Evolutionary conservation across 2,797 vertebrate genomes (phyloP).

Genomic region (Pseudocheirus occidentalis): DNA sequence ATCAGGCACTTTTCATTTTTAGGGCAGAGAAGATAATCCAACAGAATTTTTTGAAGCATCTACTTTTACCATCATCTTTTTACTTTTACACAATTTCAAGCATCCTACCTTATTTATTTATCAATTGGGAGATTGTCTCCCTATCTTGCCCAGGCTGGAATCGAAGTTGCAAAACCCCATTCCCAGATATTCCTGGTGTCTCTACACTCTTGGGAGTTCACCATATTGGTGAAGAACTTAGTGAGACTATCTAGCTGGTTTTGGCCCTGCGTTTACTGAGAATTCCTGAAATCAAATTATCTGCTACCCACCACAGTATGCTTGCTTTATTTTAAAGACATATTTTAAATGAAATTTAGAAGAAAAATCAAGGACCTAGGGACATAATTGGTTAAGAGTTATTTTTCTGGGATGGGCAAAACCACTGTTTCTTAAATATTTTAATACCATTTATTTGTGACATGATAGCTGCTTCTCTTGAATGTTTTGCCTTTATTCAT

Average conservation of each 20-base stretch:
- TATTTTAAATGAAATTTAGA: constrained; percentile 5
- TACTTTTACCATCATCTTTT: constrained; percentile 2
- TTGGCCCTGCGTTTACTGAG: not conserved
- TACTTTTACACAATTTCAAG: constrained; percentile 19
- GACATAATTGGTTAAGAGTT: not conserved
- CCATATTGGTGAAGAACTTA: not conserved
- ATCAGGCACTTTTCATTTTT: constrained; percentile 46
- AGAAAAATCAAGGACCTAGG: not conserved
- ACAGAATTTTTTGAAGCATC: constrained; percentile 10
- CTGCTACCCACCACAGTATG: not conserved
- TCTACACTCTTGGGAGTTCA: not conserved
- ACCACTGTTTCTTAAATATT: not conserved
- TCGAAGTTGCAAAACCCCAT: not conserved
- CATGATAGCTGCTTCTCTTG: not conserved
- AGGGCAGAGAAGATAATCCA: constrained; percentile 60
- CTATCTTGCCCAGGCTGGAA: not conserved
- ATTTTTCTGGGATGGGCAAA: not conserved
- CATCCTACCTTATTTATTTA: not conserved
- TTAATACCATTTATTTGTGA: constrained; percentile 3
- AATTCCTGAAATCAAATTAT: not conserved
- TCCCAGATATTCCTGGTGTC: not conserved
- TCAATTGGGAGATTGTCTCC: not conserved
- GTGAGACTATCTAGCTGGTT: not conserved
- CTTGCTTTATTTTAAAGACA: constrained; percentile 3
- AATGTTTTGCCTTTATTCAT: not conserved